phyloP scores from a whole-genome alignment of 2,888 invertebrate species.

The Caenorhabditis sp. region DNA sequence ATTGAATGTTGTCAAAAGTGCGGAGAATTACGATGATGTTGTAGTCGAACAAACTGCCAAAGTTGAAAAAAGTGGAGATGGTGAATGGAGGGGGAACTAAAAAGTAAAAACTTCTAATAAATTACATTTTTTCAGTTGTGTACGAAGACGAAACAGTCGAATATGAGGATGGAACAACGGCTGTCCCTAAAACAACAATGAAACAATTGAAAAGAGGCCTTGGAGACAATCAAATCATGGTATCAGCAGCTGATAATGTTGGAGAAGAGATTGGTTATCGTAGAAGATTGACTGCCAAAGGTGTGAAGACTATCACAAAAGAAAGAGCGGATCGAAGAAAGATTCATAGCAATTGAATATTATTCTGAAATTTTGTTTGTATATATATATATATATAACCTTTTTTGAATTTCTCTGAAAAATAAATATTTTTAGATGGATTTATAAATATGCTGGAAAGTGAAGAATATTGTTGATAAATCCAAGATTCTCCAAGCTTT shows the following conservation, averaged over 20 bases:
- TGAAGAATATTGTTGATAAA: too few species aligned
- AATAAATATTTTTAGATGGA: too few species aligned
- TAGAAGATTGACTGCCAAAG: slow-evolving; percentile 14
- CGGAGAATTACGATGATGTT: slow-evolving; percentile 29
- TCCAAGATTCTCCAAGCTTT: too few species aligned
- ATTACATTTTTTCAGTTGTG: slow-evolving; percentile 16
- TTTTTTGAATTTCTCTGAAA: too few species aligned
- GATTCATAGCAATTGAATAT: neutral
- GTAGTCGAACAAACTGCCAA: slow-evolving; percentile 22
- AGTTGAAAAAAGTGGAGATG: neutral
- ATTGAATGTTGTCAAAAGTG: neutral
- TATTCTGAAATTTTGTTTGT: neutral
- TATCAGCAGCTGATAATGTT: slow-evolving; percentile 29
- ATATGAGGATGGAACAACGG: slow-evolving; percentile 18
- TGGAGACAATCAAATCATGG: slow-evolving; percentile 35
- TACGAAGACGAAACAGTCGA: slow-evolving; percentile 42
- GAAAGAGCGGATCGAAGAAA: neutral
- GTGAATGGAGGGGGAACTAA: neutral
- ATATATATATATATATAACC: too few species aligned
- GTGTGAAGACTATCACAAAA: slow-evolving; percentile 21
- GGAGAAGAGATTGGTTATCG: slow-evolving; percentile 22
- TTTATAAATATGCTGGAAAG: too few species aligned
- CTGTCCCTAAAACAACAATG: slow-evolving; percentile 11
- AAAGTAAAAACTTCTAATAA: neutral
- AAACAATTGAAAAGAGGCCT: slow-evolving; percentile 29